These are phyloP conservation scores for Oryzias javanicus DNA, from an alignment of 2,113 vertebrate species.

Conservation along the genomic window DNA sequence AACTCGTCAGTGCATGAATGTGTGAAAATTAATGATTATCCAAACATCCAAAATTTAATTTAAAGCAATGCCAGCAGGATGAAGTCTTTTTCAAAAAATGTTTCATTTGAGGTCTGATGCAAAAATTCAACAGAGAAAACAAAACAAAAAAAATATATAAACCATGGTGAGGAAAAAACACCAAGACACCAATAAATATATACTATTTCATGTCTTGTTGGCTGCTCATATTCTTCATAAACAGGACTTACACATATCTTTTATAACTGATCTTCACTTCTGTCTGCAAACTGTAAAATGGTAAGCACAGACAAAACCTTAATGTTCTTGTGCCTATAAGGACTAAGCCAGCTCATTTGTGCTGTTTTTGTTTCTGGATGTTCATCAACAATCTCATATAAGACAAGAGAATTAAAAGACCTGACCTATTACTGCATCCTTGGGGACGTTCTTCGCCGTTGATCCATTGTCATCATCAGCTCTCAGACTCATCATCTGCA, in stretches of 20 bases:
- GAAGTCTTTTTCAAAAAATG: conserved; percentile 33
- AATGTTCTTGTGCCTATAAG: conserved; percentile 12
- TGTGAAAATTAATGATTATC: conserved; percentile 37
- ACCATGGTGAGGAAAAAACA: conserved; percentile 41
- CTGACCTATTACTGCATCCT: conserved; percentile 84
- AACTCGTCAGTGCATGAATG: conserved; percentile 28
- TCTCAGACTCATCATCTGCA: conserved; percentile 72
- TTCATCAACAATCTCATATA: neutral
- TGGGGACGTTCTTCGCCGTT: conserved; percentile 72
- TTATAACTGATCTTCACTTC: conserved; percentile 70
- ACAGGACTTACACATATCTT: conserved; percentile 61
- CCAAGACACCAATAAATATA: conserved; percentile 32
- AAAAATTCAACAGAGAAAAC: conserved; percentile 18
- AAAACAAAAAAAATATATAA: conserved; percentile 26
- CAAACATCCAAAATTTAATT: neutral
- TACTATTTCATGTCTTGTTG: conserved; percentile 41
- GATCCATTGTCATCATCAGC: conserved; percentile 78
- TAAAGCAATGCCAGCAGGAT: conserved; percentile 18
- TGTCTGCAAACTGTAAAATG: conserved; percentile 68
- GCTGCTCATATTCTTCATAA: conserved; percentile 35
- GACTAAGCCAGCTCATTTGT: neutral
- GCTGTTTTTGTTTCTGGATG: neutral
- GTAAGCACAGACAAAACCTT: conserved; percentile 54
- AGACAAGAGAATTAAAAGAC: neutral
- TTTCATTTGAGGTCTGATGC: conserved; percentile 2